Percentiles rank a stretch among this genome's conserved stretches.
These are phyloP conservation scores for Cacatua alba DNA, from an alignment of 2,113 vertebrate species.

Conservation along the genomic window DNA sequence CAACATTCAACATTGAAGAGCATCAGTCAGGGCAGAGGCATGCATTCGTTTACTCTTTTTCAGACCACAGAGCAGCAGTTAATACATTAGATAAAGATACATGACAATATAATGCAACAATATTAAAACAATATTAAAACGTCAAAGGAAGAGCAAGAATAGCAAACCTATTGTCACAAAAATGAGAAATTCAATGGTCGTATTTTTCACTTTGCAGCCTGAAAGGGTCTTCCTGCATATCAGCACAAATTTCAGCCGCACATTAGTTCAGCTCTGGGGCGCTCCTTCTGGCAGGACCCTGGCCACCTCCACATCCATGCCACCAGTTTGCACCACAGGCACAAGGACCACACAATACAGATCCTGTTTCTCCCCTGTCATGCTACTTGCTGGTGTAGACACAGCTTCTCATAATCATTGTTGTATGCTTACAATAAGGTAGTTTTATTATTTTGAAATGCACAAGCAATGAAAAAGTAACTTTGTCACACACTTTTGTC, in stretches of 20 bases:
- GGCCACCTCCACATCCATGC: neutral
- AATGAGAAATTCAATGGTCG: neutral
- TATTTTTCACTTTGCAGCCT: neutral
- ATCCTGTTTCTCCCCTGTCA: neutral
- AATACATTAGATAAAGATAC: neutral
- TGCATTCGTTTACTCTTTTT: neutral
- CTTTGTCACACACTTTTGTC: neutral
- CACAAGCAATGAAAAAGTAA: neutral
- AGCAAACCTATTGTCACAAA: neutral
- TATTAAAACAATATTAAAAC: neutral
- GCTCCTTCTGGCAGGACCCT: too few species aligned
- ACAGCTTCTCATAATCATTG: neutral
- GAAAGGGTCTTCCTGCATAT: neutral
- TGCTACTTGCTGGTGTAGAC: neutral
- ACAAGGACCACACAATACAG: neutral
- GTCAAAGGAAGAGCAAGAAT: neutral
- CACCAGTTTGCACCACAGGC: fast-evolving
- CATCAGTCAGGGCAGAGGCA: neutral
- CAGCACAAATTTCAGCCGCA: fast-evolving
- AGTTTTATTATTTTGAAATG: neutral
- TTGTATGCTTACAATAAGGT: neutral
- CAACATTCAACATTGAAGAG: neutral
- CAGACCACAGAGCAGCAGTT: neutral
- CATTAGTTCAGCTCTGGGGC: fast-evolving
- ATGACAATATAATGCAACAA: neutral